These are phyloP conservation scores for Phrynosoma platyrhinos DNA, from an alignment of 2,113 vertebrate genomes.

Conservation along the genomic window DNA sequence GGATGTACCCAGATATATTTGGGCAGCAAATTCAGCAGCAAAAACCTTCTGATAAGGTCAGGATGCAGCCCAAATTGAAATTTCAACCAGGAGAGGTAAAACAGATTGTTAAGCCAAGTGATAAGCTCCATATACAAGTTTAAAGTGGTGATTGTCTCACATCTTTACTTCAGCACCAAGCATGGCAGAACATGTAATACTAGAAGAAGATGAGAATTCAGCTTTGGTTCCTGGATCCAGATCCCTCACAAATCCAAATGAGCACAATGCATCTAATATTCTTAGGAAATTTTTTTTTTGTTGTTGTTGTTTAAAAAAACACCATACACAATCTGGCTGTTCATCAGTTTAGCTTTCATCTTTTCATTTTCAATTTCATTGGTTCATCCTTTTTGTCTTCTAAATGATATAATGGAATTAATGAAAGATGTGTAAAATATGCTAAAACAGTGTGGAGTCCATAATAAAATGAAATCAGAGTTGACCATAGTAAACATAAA, in stretches of 20 bases:
- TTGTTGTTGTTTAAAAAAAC: background rate
- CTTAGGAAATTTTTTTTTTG: background rate
- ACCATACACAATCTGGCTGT: background rate
- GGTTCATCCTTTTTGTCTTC: background rate
- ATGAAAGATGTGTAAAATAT: background rate
- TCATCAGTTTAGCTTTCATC: background rate
- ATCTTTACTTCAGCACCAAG: background rate
- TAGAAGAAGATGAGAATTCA: background rate
- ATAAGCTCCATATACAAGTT: background rate
- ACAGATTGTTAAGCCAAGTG: too few species aligned
- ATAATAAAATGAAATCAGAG: background rate
- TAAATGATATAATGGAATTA: background rate
- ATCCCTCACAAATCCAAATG: background rate
- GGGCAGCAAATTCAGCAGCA: too few species aligned
- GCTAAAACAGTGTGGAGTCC: background rate
- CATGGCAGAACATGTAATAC: background rate
- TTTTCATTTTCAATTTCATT: slow-evolving; percentile 16
- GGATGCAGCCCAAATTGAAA: too few species aligned
- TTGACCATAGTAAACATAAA: background rate
- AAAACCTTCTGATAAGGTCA: too few species aligned
- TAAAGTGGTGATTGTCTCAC: background rate
- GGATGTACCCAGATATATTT: too few species aligned
- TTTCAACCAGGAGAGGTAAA: too few species aligned
- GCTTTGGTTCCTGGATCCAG: background rate
- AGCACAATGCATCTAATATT: background rate